Base-by-base conservation (phyloP, 1,140 invertebrate genomes). In the Zaprionus capensis region DNA sequence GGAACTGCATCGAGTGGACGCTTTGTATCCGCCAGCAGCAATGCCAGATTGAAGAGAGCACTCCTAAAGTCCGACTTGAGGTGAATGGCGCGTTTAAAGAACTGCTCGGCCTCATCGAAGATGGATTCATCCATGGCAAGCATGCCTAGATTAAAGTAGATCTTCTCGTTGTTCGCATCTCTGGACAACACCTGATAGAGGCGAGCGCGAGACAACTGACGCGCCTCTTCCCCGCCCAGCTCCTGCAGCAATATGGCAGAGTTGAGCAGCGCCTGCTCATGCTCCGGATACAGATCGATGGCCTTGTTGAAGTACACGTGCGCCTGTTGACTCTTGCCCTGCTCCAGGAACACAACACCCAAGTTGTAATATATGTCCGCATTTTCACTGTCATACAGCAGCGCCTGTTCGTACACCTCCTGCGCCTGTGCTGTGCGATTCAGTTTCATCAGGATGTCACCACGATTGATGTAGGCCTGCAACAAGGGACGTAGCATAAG, bases 301-400 rank as follows among this genome's bases (percentile, higher is more conserved):
- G 98, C 98, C 94, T 98, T 98, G 91, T 99, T 97, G 84, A 99
- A 95, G 92, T 98, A 98, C 1, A 96, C 96, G 31, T 98, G 93
- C 1, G 98, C 98, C 92, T 98, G 97, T 0, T 96, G 96, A 1
- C 96, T 96, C 93, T 98, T 98, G 26, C 97, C 97, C 94, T 98
- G 97, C 91, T 99, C 98, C 76, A 99, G 93, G 76, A 97, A 96
- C 0, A 99, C 98, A 34, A 99, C 98, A 26, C 98, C 98, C 72
- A 99, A 97, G 93, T 99, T 99, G 91, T 99, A 99, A 93, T 99
- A 98, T 83, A 99, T 98, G 93, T 99, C 98, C 3, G 98, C 97
- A 94, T 99, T 99, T 81, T 96, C 97, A 85, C 96, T 97, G 91
- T 99, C 98, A 93, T 98, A 98, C 78, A 97, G 95, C 22, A 99